Base-by-base conservation (phyloP, 2,113 vertebrate genomes). In the Malurus cyaneus region DNA sequence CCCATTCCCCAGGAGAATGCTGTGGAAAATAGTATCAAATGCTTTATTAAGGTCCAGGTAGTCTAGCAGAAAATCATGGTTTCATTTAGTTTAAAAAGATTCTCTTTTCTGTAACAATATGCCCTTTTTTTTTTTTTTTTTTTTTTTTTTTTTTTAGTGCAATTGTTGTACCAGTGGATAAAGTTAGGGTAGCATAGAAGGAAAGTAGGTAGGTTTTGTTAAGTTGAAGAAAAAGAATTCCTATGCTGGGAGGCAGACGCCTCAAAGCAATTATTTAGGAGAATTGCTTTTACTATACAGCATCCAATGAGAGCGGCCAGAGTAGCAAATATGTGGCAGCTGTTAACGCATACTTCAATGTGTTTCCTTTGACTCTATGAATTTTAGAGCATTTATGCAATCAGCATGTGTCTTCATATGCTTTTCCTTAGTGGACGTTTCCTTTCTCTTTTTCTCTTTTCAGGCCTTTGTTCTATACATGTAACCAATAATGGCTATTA, bases 61-160 rank as follows among this genome's bases (percentile, higher is more conserved):
- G 31, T 44, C 31, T 34, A 50, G 12, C 11, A 44, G 32, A 64
- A 57, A 26, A 70, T 49, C 6, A 18, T 50, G 6, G 1, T 28
- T 72, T 49, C 42, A 52, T 32, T 78, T 77, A 31, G 18, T 52
- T 71, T 73, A 29, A 41, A 41, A 57, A 39, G 6, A n/a, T 79
- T 11, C 1, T 65, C 5, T 84, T 72, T 60, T 60, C 19, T 73
- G 13, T 5, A 50, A 31, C 13, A 25, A 20, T 14, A 9, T 21
- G 5, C 2, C 0, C 5, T 16, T 2, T 13, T 17, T 21, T 11
- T 7, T n/a, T 34, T 16, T 8, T 25, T 50, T 20, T 50, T 14
- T 50, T 50, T 50, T 50, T 25, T 7, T 25, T 49, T 47, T 47
- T 47, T 49, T 49, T 49, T 3, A 49, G 34, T 90, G 32, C 12